Evolutionary conservation across 2,113 vertebrate genomes (phyloP).

Genomic region (Tympanuchus pallidicinctus): DNA sequence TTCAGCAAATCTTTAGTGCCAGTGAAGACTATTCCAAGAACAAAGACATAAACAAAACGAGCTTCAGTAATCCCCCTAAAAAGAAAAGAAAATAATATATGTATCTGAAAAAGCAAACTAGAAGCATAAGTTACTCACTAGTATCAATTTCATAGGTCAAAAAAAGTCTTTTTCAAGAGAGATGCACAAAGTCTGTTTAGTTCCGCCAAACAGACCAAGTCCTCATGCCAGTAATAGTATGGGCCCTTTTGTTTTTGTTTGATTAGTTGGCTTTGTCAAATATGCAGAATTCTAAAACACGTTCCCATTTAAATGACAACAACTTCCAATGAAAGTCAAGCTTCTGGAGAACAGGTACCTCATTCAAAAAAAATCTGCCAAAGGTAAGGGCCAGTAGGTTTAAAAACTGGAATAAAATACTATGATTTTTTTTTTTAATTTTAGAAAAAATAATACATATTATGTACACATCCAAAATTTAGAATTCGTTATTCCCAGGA

Average conservation of each 20-base stretch:
- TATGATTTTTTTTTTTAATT: background rate
- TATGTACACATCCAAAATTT: background rate
- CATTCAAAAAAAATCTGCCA: background rate
- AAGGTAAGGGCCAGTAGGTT: background rate
- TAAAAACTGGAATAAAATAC: background rate
- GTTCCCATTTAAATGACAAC: background rate
- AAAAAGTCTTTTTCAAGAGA: background rate
- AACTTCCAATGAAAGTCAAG: background rate
- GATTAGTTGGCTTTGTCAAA: background rate
- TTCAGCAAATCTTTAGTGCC: slow-evolving; percentile 91
- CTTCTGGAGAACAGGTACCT: background rate
- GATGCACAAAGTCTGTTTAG: background rate
- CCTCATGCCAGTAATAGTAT: background rate
- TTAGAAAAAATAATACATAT: background rate
- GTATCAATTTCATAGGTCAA: background rate
- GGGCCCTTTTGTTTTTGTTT: background rate
- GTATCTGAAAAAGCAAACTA: background rate
- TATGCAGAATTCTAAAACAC: background rate
- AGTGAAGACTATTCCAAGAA: slow-evolving; percentile 93
- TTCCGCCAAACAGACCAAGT: background rate
- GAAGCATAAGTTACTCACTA: background rate
- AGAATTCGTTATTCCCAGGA: background rate
- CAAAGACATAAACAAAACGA: slow-evolving; percentile 93
- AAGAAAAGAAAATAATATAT: background rate
- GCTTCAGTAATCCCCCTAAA: slow-evolving; percentile 93